phyloP scores from a whole-genome alignment of 2,797 vertebrate genomes.

The Sebastes goodei region DNA sequence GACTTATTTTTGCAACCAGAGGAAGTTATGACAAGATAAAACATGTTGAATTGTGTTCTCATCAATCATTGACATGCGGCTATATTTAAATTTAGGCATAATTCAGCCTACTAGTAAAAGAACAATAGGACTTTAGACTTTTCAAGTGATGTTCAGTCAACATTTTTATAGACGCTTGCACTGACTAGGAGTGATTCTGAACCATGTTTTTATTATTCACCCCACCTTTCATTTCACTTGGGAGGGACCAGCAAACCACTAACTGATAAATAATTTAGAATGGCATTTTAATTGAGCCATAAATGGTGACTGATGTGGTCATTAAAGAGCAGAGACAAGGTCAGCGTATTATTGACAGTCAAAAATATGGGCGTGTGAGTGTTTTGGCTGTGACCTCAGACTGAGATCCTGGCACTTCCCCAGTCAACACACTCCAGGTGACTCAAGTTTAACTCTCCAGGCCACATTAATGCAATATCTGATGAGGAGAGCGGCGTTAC shows the following conservation, averaged over 20 bases:
- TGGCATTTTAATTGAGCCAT: conserved; percentile 61
- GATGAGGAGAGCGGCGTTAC: conserved; percentile 4
- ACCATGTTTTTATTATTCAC: neutral
- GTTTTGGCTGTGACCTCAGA: conserved; percentile 49
- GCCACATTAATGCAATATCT: conserved; percentile 20
- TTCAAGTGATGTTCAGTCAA: neutral
- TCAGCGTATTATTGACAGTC: conserved; percentile 58
- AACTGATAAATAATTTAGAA: conserved; percentile 54
- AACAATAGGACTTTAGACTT: neutral
- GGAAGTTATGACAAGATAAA: neutral
- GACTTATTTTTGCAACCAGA: too few species aligned
- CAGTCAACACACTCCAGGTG: conserved; percentile 14
- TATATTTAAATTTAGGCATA: neutral
- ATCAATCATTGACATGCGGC: neutral
- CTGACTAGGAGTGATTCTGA: neutral
- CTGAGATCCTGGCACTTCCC: conserved; percentile 25
- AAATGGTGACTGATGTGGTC: conserved; percentile 62
- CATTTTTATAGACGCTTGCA: neutral
- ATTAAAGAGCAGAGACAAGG: conserved; percentile 51
- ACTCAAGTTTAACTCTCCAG: conserved; percentile 6
- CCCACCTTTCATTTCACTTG: neutral
- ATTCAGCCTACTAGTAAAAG: neutral
- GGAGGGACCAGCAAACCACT: conserved; percentile 16
- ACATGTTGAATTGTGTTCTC: neutral
- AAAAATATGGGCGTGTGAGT: conserved; percentile 45